These are phyloP conservation scores for Octomys mimax DNA, from an alignment of 2,797 vertebrate genomes.

Conservation along the genomic window DNA sequence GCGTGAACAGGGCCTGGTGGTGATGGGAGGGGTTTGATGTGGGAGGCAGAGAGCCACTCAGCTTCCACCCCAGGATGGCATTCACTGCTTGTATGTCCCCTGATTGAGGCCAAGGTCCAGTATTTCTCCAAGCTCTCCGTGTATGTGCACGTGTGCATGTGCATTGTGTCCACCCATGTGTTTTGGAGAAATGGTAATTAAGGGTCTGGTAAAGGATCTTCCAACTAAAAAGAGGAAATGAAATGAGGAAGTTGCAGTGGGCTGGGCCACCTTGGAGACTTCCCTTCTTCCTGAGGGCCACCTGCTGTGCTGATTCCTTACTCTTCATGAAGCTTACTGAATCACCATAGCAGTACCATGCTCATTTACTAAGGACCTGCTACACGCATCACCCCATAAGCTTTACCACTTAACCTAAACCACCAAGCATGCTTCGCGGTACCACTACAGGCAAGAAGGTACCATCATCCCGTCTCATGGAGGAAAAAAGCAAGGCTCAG, in stretches of 20 bases:
- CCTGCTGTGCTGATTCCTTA: not conserved
- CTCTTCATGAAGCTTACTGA: not conserved
- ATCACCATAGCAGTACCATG: not conserved
- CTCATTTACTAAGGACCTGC: not conserved
- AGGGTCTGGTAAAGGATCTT: not conserved
- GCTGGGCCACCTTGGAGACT: not conserved
- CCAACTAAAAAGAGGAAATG: not conserved
- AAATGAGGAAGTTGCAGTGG: not conserved
- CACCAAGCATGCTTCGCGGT: not conserved
- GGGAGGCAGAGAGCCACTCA: not conserved
- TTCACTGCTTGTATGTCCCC: not conserved
- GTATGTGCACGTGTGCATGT: too few species aligned
- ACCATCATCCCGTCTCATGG: not conserved
- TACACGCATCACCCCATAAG: fast-evolving
- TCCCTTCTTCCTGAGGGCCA: not conserved
- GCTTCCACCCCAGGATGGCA: too few species aligned
- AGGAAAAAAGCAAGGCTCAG: not conserved
- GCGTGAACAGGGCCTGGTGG: not conserved
- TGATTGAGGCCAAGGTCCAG: not conserved
- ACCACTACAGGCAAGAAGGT: not conserved
- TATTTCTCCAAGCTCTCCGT: not conserved
- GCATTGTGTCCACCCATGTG: too few species aligned
- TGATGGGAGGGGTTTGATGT: not conserved
- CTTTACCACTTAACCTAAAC: not conserved
- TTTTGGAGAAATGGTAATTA: not conserved